Conservation (phyloP, 2,888 invertebrate genomes). For the Drosophila neutralis region DNA sequence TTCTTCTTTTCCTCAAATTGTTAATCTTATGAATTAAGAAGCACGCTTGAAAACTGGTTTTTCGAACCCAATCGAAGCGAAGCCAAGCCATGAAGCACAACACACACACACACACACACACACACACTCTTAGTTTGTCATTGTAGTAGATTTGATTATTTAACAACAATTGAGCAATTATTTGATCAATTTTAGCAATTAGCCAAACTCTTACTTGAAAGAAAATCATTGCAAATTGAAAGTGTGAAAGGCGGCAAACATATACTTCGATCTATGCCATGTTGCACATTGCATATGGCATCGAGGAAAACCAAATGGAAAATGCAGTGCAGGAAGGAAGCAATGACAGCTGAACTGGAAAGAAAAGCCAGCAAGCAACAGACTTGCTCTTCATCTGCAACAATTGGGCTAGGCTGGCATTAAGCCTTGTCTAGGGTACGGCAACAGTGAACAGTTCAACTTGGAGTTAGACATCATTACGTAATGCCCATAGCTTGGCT, state of each 20-base stretch:
- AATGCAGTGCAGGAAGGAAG: slow-evolving; percentile 15
- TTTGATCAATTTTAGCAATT: slow-evolving; percentile 1
- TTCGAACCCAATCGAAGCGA: neutral
- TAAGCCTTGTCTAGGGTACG: neutral
- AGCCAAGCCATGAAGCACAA: neutral
- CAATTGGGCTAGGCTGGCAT: neutral
- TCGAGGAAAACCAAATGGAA: neutral
- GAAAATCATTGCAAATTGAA: slow-evolving; percentile 2
- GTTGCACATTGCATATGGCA: neutral
- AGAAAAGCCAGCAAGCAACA: slow-evolving; percentile 16
- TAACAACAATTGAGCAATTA: slow-evolving; percentile 6
- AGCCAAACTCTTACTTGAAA: slow-evolving; percentile 26
- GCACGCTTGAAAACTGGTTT: neutral
- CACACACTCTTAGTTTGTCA: neutral
- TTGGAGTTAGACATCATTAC: slow-evolving; percentile 29
- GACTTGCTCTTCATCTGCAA: neutral
- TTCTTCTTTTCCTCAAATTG: neutral
- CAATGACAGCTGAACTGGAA: slow-evolving; percentile 3
- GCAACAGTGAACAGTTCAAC: neutral
- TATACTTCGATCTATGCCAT: neutral
- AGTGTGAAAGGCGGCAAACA: neutral
- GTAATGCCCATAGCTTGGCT: slow-evolving; percentile 32
- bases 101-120: neutral
- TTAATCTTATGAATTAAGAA: neutral
- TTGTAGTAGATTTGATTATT: neutral